These are phyloP conservation scores for Ranitomeya imitator DNA, from an alignment of 2,113 vertebrate genomes.

Conservation along the genomic window DNA sequence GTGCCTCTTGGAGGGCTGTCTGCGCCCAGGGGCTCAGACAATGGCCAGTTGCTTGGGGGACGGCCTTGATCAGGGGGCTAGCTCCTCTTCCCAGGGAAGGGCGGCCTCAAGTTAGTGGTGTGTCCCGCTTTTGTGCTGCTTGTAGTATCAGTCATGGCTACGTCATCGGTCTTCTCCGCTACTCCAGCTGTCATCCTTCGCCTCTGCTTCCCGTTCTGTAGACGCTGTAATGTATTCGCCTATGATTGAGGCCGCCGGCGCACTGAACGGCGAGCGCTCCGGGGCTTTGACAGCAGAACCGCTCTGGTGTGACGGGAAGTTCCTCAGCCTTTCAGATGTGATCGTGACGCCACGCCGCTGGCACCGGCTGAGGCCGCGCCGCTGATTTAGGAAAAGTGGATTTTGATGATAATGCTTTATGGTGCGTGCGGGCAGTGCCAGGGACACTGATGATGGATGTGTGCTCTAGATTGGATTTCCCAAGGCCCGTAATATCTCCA, in stretches of 20 bases:
- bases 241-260: not conserved
- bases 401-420: constrained; percentile 1
- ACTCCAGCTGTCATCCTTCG: not conserved
- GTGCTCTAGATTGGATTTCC: not conserved
- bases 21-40: too few relatives aligned
- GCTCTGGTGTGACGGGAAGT: constrained; percentile 11
- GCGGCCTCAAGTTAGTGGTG: too few relatives aligned
- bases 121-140: too few relatives aligned
- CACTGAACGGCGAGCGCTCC: not conserved
- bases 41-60: too few relatives aligned
- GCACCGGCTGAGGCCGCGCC: not conserved
- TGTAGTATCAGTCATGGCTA: not conserved
- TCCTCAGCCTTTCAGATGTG: not conserved
- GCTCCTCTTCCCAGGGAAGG: too few relatives aligned
- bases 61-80: too few relatives aligned
- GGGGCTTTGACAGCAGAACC: not conserved
- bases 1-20: too few relatives aligned
- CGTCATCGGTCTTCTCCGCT: not conserved
- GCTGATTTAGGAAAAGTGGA: constrained; percentile 11
- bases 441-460: not conserved
- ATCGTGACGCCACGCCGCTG: not conserved
- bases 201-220: not conserved
- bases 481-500: not conserved
- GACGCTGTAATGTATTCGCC: not conserved
- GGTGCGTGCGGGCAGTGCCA: not conserved